Conservation (phyloP, 2,888 invertebrate species). For the Drosophila birchii region DNA sequence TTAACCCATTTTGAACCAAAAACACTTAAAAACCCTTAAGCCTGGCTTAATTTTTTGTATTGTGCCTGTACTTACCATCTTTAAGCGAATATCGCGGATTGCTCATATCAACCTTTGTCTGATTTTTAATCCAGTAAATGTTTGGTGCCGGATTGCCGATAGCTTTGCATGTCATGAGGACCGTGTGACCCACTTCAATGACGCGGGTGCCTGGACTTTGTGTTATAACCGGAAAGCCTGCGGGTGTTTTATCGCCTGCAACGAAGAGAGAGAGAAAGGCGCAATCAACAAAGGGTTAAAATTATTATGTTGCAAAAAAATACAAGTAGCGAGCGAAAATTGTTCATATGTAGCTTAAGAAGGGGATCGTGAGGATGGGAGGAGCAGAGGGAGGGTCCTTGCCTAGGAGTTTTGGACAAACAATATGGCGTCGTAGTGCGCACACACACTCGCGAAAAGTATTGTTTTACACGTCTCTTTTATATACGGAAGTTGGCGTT, state of each 20-base stretch:
- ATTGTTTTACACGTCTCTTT: slow-evolving; percentile 77
- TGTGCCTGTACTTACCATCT: slow-evolving; percentile 87
- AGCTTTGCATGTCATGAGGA: slow-evolving; percentile 95
- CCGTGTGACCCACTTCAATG: slow-evolving; percentile 97
- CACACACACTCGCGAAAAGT: slow-evolving; percentile 48
- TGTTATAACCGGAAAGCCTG: slow-evolving; percentile 95
- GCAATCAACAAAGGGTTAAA: slow-evolving; percentile 49
- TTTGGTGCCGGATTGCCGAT: slow-evolving; percentile 92
- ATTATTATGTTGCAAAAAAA: slow-evolving; percentile 51
- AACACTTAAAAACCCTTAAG: not conserved
- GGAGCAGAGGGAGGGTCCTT: no score
- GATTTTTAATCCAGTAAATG: slow-evolving; percentile 97
- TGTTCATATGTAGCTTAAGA: slow-evolving; percentile 44
- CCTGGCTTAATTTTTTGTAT: not conserved
- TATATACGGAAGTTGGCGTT: slow-evolving; percentile 74
- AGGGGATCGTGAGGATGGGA: slow-evolving; percentile 1
- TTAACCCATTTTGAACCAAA: not conserved
- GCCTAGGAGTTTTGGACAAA: slow-evolving; percentile 57
- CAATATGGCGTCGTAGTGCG: slow-evolving; percentile 61
- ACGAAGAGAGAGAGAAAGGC: slow-evolving; percentile 49
- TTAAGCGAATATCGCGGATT: slow-evolving; percentile 94
- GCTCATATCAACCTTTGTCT: slow-evolving; percentile 93
- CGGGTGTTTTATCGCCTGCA: slow-evolving; percentile 92
- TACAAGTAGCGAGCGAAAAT: slow-evolving; percentile 28
- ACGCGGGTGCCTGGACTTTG: slow-evolving; percentile 96